phyloP scores from a whole-genome alignment of 2,113 vertebrate species.

The Tragelaphus scriptus region DNA sequence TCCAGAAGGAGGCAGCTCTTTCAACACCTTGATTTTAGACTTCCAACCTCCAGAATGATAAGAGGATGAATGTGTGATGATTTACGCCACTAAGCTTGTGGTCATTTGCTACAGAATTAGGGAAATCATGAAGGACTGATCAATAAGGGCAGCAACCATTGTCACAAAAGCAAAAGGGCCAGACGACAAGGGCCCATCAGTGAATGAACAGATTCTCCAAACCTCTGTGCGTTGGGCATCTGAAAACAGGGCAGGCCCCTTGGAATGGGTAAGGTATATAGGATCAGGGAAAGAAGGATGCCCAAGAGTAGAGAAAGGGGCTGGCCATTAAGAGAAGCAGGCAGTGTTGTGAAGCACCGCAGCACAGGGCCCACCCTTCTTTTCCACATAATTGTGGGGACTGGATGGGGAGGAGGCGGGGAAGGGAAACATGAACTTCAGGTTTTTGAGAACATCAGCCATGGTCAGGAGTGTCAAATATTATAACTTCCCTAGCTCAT shows the following conservation, averaged over 20 bases:
- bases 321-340: neutral
- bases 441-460: neutral
- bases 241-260: neutral
- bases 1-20: neutral
- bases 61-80: neutral
- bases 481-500: neutral
- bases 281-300: neutral
- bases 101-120: neutral
- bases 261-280: too few species aligned
- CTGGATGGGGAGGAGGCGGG: neutral
- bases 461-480: neutral
- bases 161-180: neutral
- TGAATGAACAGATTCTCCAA: neutral
- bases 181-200: neutral
- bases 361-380: neutral
- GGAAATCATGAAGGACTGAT: neutral
- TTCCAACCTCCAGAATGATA: neutral
- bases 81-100: neutral
- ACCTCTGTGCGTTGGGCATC: neutral
- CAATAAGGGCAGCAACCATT: too few species aligned
- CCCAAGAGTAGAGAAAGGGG: neutral
- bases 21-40: neutral
- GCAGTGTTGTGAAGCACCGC: neutral
- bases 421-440: neutral
- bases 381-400: neutral